These are phyloP conservation scores for Lutraria lutraria DNA, from an alignment of 2,888 invertebrate genomes.

Conservation along the genomic window DNA sequence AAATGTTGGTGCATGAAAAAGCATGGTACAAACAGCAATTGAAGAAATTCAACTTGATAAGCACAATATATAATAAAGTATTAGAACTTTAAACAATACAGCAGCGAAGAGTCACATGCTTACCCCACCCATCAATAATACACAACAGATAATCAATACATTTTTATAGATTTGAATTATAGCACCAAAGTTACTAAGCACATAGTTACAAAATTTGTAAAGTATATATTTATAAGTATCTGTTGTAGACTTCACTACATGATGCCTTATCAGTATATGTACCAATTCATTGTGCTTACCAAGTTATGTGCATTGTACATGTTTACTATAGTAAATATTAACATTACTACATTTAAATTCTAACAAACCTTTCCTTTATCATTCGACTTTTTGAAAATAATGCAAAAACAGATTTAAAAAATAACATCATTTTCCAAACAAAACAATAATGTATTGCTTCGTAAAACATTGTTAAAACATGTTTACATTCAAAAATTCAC, in stretches of 20 bases:
- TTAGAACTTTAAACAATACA: background rate
- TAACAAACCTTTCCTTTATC: constrained; percentile 41
- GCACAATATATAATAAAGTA: background rate
- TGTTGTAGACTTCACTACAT: no score
- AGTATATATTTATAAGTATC: no score
- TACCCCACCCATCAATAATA: no score
- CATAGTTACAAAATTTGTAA: no score
- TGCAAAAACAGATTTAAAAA: background rate
- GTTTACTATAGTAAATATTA: background rate
- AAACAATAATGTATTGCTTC: no score
- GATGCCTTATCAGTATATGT: no score
- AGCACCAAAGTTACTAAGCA: no score
- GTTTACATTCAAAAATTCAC: no score
- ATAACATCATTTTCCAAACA: background rate
- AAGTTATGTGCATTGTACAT: background rate
- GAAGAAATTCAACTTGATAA: background rate
- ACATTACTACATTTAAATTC: background rate
- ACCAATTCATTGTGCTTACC: background rate
- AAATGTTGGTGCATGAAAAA: background rate
- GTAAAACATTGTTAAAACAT: no score
- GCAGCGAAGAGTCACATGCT: no score
- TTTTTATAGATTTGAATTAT: no score
- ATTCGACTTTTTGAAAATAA: constrained; percentile 36
- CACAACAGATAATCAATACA: no score
- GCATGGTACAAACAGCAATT: background rate